Evolutionary conservation across 2,888 invertebrate species (phyloP), one percentile per base, ranked within the genome.

Genomic region (Erebia aethiops): DNA sequence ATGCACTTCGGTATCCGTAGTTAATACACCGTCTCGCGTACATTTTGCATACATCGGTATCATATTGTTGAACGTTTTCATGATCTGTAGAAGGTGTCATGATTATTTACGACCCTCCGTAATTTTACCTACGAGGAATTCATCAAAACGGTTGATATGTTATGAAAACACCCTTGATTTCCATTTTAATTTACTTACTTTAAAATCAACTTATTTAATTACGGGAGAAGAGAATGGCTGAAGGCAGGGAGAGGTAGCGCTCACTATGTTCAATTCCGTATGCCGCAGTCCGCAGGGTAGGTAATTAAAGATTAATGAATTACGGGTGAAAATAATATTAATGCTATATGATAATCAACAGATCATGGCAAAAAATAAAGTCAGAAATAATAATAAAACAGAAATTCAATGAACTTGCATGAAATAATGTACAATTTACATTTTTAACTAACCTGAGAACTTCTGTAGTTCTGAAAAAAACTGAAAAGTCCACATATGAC

Each of bases 51-150:
- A 97, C 91, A 97, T 95, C 57, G 98, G 98, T 86, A 98, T 98
- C 97, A 99, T 97, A 92, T 97, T 98, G 90, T 98, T 98, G 94
- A 99, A 99, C 62, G 98, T 98, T 90, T 99, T 98, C 98, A 99
- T 99, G 92, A 99, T 99, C 94, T 97, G 78, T n/a, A 83, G 83
- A 68, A 60, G 21, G 18, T 54, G 8, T 49, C 26, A 26, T 63
- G 61, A 43, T 61, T 43, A 43, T 11, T 16, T 18, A 18, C 10
- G 51, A 16, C 13, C 21, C 21, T 56, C 13, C 52, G 10, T 16
- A 9, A 35, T 35, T 5, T 35, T 35, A 35, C 7, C 5, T 35
- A 43, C 43, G 43, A 43, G 43, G 43, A 7, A 35, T 35, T 35
- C 5, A 35, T 35, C 7, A 35, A 35, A 35, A 35, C 35, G 35